A percentile compares a stretch with the other conserved stretches of the same genome.
Evolutionary conservation across 2,113 vertebrate species (phyloP).

Genomic region (Hiodon alosoides): DNA sequence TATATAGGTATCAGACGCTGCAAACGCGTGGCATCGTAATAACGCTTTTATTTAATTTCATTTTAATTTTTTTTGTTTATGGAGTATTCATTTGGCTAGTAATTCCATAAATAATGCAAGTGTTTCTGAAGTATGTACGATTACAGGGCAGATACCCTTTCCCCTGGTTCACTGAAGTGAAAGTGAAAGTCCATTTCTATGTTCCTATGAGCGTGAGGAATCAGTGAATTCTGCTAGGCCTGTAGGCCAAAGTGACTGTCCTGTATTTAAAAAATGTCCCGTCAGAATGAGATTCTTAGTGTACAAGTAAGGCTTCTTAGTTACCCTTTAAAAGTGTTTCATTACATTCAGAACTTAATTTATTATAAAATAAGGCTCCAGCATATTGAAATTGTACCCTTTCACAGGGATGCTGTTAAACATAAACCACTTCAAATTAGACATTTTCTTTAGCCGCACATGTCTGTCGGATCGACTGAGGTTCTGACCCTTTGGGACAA

Average conservation of each 20-base stretch:
- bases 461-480: background rate
- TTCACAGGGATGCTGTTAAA: too few relatives aligned
- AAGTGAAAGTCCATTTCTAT: conserved; percentile 32
- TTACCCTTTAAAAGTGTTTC: too few relatives aligned
- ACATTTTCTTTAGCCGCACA: too few relatives aligned
- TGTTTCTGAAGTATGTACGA: background rate
- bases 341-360: background rate
- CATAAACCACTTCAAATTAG: too few relatives aligned
- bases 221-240: conserved; percentile 24
- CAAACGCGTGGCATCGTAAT: too few relatives aligned
- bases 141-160: background rate
- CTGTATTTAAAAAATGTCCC: background rate
- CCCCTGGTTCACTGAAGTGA: conserved; percentile 31
- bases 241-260: background rate
- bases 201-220: conserved; percentile 27
- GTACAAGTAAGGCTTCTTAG: too few relatives aligned
- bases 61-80: background rate
- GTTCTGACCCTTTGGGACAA: background rate
- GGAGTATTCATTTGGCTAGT: conserved; percentile 26
- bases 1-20: too few relatives aligned
- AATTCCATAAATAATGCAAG: conserved; percentile 32
- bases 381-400: too few relatives aligned
- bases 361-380: conserved; percentile 13
- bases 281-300: too few relatives aligned
- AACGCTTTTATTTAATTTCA: too few relatives aligned